Conservation (phyloP, 1,140 invertebrate genomes). For the Heliconius congener region DNA sequence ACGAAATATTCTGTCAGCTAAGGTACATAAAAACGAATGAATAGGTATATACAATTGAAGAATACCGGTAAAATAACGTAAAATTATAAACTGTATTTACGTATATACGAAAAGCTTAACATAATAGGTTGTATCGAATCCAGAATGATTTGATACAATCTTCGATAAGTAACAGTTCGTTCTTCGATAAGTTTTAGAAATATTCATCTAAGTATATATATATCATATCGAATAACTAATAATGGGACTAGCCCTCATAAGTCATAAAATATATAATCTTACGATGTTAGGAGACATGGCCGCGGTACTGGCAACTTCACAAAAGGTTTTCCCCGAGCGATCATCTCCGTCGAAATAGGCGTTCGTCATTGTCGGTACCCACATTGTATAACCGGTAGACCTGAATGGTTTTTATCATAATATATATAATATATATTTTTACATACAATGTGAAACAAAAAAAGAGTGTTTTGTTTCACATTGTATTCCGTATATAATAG, state of each 20-base stretch:
- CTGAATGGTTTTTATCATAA: background rate
- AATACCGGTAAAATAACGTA: background rate
- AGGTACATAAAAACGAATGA: background rate
- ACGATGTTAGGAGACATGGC: slow-evolving; percentile 36
- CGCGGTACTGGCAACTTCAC: slow-evolving; percentile 57
- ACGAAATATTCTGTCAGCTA: background rate
- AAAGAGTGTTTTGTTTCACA: too few relatives aligned
- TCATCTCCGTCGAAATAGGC: slow-evolving; percentile 57
- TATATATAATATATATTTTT: background rate
- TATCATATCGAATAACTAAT: too few relatives aligned
- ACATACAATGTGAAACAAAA: too few relatives aligned
- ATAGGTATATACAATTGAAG: background rate
- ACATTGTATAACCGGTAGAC: slow-evolving; percentile 52
- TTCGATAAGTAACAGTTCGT: too few relatives aligned
- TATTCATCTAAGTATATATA: background rate
- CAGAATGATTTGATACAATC: too few relatives aligned
- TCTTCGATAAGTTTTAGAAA: too few relatives aligned
- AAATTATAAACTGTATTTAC: too few relatives aligned
- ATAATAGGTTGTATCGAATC: too few relatives aligned
- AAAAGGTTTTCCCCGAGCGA: slow-evolving; percentile 52
- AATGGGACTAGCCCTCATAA: background rate
- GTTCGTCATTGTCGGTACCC: slow-evolving; percentile 65
- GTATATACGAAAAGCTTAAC: too few relatives aligned
- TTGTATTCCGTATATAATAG: too few relatives aligned
- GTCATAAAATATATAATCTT: background rate